Evolutionary conservation across 2,888 invertebrate genomes (phyloP).

Genomic region (Carabus problematicus): DNA sequence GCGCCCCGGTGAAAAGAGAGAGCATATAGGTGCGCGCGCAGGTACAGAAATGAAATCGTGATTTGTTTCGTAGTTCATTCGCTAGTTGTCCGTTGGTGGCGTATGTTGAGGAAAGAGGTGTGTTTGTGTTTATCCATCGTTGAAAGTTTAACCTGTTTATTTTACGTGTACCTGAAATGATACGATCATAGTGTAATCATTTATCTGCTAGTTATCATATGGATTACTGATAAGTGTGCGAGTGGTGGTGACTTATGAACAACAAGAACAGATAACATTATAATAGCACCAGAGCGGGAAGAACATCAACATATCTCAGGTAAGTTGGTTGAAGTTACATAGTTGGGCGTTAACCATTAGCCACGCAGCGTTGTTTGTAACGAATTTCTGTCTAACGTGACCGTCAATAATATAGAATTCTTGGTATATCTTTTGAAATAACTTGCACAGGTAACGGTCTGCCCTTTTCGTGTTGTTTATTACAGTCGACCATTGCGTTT

Average conservation of each 20-base stretch:
- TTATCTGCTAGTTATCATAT: not conserved
- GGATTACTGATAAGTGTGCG: slow-evolving; percentile 16
- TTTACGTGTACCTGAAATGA: slow-evolving; percentile 24
- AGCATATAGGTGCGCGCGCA: slow-evolving; percentile 9
- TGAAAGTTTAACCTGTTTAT: slow-evolving; percentile 27
- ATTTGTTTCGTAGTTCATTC: slow-evolving; percentile 1
- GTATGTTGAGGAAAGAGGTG: slow-evolving; percentile 7
- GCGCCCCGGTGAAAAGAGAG: not conserved
- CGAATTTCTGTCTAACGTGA: too few relatives aligned
- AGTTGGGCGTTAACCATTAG: slow-evolving; percentile 41
- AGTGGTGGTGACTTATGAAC: not conserved
- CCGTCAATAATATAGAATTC: too few relatives aligned
- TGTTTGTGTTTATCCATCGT: slow-evolving; percentile 25
- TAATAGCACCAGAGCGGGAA: slow-evolving; percentile 33
- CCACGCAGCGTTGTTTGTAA: slow-evolving; percentile 26
- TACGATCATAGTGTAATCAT: slow-evolving; percentile 19
- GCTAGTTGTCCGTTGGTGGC: slow-evolving; percentile 26
- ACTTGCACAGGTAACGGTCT: too few relatives aligned
- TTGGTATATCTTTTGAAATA: too few relatives aligned
- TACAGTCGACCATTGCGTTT: too few relatives aligned
- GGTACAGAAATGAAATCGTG: not conserved
- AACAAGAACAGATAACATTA: slow-evolving; percentile 3
- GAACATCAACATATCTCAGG: slow-evolving; percentile 29
- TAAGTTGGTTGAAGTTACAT: slow-evolving; percentile 18
- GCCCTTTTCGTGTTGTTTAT: too few relatives aligned